Evolutionary conservation across 2,888 invertebrate genomes (phyloP).

Genomic region (Scaptomyza flava): DNA sequence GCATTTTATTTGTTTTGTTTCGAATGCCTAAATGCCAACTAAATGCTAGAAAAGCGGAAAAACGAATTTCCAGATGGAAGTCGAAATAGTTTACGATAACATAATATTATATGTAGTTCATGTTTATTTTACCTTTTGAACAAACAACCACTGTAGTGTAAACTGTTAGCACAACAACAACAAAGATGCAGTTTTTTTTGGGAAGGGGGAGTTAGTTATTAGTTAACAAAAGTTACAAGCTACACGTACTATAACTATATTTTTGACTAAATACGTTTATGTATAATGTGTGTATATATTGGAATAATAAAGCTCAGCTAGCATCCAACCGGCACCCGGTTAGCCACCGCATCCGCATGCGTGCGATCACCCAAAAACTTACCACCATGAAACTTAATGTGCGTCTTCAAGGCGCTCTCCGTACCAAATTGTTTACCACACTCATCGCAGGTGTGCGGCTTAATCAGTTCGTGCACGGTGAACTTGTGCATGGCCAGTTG

Average conservation of each 20-base stretch:
- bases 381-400: constrained; percentile 81
- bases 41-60: constrained; percentile 14
- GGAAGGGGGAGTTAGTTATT: constrained; percentile 40
- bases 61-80: constrained; percentile 14
- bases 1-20: neutral
- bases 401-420: constrained; percentile 81
- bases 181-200: constrained; percentile 20
- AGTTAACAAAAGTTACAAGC: constrained; percentile 41
- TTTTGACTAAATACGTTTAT: constrained; percentile 1
- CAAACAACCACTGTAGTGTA: constrained; percentile 48
- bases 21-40: neutral
- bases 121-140: constrained; percentile 55
- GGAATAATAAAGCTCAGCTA: constrained; percentile 37
- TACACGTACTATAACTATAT: constrained; percentile 16
- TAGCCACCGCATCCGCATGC: constrained; percentile 58
- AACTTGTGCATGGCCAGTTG: constrained; percentile 81
- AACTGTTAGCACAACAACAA: constrained; percentile 61
- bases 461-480: constrained; percentile 80
- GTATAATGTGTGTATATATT: neutral
- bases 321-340: constrained; percentile 57
- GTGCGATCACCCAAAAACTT: constrained; percentile 60
- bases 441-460: constrained; percentile 77
- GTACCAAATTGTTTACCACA: constrained; percentile 82
- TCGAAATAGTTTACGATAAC: neutral
- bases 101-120: neutral